Conservation (phyloP, 2,113 vertebrate species). For the Trogon melanurus region DNA sequence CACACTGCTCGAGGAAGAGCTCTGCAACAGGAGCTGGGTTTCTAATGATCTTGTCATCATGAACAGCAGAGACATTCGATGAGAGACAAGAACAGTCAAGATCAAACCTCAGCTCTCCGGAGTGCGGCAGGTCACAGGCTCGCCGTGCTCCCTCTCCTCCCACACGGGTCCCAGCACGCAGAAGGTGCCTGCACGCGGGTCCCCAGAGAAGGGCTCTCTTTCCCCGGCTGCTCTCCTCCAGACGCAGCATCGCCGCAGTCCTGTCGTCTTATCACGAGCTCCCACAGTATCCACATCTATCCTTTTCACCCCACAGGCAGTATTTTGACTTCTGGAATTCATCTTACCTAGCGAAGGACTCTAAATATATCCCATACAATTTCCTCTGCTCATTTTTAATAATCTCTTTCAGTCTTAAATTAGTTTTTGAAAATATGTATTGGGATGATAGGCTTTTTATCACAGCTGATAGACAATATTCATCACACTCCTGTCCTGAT, state of each 20-base stretch:
- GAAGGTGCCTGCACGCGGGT: neutral
- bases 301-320: neutral
- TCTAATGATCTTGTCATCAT: slow-evolving; percentile 4
- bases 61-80: neutral
- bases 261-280: neutral
- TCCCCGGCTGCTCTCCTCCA: rapidly evolving
- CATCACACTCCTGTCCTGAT: neutral
- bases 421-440: slow-evolving; percentile 39
- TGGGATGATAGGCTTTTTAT: slow-evolving; percentile 44
- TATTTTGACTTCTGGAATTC: slow-evolving; percentile 34
- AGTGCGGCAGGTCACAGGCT: neutral
- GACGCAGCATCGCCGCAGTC: neutral
- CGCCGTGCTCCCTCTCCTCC: neutral
- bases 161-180: neutral
- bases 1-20: slow-evolving; percentile 36
- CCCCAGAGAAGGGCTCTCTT: neutral
- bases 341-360: slow-evolving; percentile 25
- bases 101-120: neutral
- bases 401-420: slow-evolving; percentile 41
- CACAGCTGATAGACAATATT: slow-evolving; percentile 31
- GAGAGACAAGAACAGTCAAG: neutral
- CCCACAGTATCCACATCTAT: neutral
- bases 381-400: slow-evolving; percentile 53
- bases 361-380: slow-evolving; percentile 42
- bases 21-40: neutral